Base-by-base conservation (phyloP, 2,113 vertebrate genomes). In the Arizona elegans region DNA sequence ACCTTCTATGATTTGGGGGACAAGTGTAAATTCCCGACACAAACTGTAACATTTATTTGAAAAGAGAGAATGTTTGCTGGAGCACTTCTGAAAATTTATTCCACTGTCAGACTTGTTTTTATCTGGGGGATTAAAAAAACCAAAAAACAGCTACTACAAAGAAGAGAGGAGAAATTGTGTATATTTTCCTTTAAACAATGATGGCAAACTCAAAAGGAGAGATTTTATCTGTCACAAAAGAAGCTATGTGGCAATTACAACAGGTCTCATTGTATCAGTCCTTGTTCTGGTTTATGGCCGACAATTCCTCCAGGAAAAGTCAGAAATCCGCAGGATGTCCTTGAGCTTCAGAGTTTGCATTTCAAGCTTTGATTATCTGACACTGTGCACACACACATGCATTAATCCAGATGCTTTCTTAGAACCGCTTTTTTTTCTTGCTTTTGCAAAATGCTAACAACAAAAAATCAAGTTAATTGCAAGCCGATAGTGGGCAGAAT, bases 261-360 rank as follows among this genome's bases (percentile, higher is more conserved):
- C 53, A 50, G 59, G 8, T 33, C 62, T 94, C 59, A 92, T 53
- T 95, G 92, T 94, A 86, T 59, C 91, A 92, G 95, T 93, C 92
- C 56, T 93, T 86, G 85, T 94, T 89, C 43, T 56, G 59, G 59
- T 94, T 96, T 95, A 93, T 94, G 94, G 94, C 92, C 89, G 92
- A 43, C 10, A 5, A 11, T 86, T 95, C 94, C 95, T 96, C 87
- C 70, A 95, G 93, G 91, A 96, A 96, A 96, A 91, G 95, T 96
- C 95, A 95, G 56, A 59, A 94, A 96, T 86, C 85, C 90, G 93
- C 93, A 93, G 95, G 95, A 96, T 87, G 91, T 95, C 95, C 95
- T 95, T 95, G 56, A 95, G 94, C 94, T 95, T 95, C 91, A 94
- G 92, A 90, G 95, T 95, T 90, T 92, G 91, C 91, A 92, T 93